Base-by-base conservation (phyloP, 1,140 invertebrate species). In the Neotoxoptera formosana region DNA sequence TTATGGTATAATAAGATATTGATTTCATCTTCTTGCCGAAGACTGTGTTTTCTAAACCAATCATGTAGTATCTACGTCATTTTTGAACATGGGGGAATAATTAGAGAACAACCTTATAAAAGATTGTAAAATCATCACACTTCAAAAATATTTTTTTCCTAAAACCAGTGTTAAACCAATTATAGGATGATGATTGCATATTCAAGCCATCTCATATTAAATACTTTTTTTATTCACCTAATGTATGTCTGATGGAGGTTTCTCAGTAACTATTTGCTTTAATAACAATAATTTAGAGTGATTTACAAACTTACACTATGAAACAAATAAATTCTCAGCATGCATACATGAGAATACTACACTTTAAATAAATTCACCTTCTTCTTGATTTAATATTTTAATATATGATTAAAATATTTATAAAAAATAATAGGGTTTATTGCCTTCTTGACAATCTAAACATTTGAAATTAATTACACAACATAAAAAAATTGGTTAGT, bases 401-500 rank as follows among this genome's bases (percentile, higher is more conserved):
- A 76, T n/a, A 6, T 6, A 76, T n/a, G n/a, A 6, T 76, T n/a
- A 17, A n/a, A 76, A 76, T 76, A 76, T 34, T 76, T 76, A 17
- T 17, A 4, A 76, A n/a, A 17, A 76, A 76, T n/a, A 76, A 76
- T 76, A 76, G 14, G 60, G 30, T 76, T n/a, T 34, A 76, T 76
- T 76, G 17, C n/a, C 60, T n/a, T 76, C 4, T 76, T 76, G 14
- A 76, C 21, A 76, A 76, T 17, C 30, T 76, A n/a, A n/a, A 76
- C n/a, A 17, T 76, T 88, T 88, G 3, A 41, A 84, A 30, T 41
- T 9, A 84, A 84, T 41, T 87, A 87, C 48, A 87, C 14, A 47
- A 87, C 11, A n/a, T 30, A 87, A 87, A 87, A 41, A 47, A 87
- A 17, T 47, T 87, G 25, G 45, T 87, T 87, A 87, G 45, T 87